A percentile compares a stretch with the other conserved stretches of the same genome.
phyloP scores from a whole-genome alignment of 2,113 vertebrate species.

The Rana temporaria region DNA sequence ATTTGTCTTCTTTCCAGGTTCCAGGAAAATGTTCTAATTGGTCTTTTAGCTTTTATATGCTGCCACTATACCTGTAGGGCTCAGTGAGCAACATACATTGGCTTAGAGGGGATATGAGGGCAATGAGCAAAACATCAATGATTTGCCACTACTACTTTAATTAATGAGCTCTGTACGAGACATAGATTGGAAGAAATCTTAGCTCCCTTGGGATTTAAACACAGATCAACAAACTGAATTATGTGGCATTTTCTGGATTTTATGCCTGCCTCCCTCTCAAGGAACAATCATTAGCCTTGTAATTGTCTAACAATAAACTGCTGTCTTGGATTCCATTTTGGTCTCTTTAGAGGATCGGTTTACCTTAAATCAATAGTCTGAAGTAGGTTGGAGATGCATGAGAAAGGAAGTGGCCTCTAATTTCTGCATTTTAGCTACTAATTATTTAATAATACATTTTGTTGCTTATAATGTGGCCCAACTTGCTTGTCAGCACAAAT shows the following conservation, averaged over 20 bases:
- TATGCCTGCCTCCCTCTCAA: conserved; percentile 69
- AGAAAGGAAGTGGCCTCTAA: conserved; percentile 76
- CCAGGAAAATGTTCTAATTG: conserved; percentile 97
- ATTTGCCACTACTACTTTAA: conserved; percentile 93
- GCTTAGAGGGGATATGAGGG: conserved; percentile 73
- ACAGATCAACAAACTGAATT: conserved; percentile 73
- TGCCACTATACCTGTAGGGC: conserved; percentile 80
- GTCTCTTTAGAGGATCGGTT: conserved; percentile 72
- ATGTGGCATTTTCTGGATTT: conserved; percentile 78
- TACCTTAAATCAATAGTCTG: conserved; percentile 73
- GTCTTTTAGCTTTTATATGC: conserved; percentile 90
- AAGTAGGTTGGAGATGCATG: conserved; percentile 69
- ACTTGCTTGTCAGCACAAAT: conserved; percentile 83
- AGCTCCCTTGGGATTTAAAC: conserved; percentile 72
- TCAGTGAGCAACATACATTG: conserved; percentile 79
- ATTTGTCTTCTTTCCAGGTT: conserved; percentile 98
- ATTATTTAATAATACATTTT: conserved; percentile 87
- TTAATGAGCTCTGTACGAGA: conserved; percentile 90
- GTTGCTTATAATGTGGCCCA: conserved; percentile 81
- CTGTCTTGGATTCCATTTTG: conserved; percentile 74
- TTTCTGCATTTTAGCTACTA: conserved; percentile 81
- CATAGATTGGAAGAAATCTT: conserved; percentile 72
- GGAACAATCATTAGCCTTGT: conserved; percentile 74
- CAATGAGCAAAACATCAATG: conserved; percentile 82
- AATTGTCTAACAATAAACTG: conserved; percentile 77